Evolutionary conservation across 2,797 vertebrate genomes (phyloP), one percentile per base, ranked within the genome.

Genomic region (Channallabes apus): DNA sequence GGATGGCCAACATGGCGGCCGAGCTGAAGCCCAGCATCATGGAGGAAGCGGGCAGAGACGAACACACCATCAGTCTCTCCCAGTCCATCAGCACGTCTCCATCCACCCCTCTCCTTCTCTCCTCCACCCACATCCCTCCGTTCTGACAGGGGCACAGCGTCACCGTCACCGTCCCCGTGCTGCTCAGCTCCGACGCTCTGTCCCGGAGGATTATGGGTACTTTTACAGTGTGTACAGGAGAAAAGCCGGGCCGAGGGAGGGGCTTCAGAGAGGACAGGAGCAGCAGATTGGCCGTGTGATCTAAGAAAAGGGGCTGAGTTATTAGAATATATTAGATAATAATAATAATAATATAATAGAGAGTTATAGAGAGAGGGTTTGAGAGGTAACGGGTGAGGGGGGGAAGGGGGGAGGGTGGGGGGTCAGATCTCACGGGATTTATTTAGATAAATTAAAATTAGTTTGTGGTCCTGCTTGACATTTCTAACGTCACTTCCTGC

Each of bases 191-290:
- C 0, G 95, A 97, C 76, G 92, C 94, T 1, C 94, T 95, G 17
- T 98, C 97, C 78, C 93, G 94, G 77, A 97, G 93, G 85, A 97
- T 95, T 61, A 98, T 93, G 22, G 97, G 97, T 87, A 97, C 95
- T 64, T 95, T 92, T 83, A 97, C 93, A 86, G 94, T 93, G 83
- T 94, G 92, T 11, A 93, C 91, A 72, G 95, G 93, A 7, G 95
- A 82, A 68, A 86, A 75, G 77, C 92, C 91, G 90, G 92, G 90
- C 91, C 94, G 87, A 54, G 93, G 88, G 80, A 91, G 91, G 46
- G 93, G 90, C 93, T 94, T 90, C 92, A 94, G 85, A 90, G 95
- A 78, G 6, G 96, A 95, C 86, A 92, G 93, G 46, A 97, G 95
- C 79, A 97, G 93, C 90, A 98, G 93, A 89, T 93, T 96, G 89